phyloP scores from a whole-genome alignment of 1,140 invertebrate genomes.

The Laodelphax striatellus region DNA sequence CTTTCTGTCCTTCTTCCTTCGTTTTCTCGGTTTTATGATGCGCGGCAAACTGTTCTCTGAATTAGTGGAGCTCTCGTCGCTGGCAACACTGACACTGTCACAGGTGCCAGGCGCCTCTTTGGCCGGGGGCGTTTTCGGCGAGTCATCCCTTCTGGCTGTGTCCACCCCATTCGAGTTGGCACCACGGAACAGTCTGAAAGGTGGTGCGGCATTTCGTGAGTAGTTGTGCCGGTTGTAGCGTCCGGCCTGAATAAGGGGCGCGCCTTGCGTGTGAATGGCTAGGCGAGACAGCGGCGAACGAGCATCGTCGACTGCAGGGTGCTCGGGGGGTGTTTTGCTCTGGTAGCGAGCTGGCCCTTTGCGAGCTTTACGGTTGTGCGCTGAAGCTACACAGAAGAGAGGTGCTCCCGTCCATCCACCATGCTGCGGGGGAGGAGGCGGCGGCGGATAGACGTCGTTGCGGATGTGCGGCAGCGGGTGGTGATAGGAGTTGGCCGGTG shows the following conservation, averaged over 20 bases:
- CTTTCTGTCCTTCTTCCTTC: slow-evolving; percentile 79
- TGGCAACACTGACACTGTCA: slow-evolving; percentile 55
- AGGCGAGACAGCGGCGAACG: slow-evolving; percentile 42
- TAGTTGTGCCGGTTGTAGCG: slow-evolving; percentile 21
- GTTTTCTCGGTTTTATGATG: slow-evolving; percentile 78
- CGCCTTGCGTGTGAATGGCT: slow-evolving; percentile 64
- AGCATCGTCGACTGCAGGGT: not conserved
- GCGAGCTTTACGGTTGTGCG: slow-evolving; percentile 16
- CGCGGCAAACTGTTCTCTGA: slow-evolving; percentile 70
- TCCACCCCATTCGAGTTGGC: slow-evolving; percentile 26
- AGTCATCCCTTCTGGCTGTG: slow-evolving; percentile 1
- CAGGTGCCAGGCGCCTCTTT: slow-evolving; percentile 30
- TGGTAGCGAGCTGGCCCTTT: not conserved
- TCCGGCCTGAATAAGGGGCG: slow-evolving; percentile 45
- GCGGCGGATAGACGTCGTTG: not conserved
- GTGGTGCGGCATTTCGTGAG: slow-evolving; percentile 23
- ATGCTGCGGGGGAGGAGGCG: slow-evolving; percentile 4
- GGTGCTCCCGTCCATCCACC: slow-evolving; percentile 52
- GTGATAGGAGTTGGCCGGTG: slow-evolving; percentile 27
- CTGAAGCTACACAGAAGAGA: slow-evolving; percentile 46
- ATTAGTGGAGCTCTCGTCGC: slow-evolving; percentile 59
- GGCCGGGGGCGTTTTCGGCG: slow-evolving; percentile 6
- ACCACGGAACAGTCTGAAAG: slow-evolving; percentile 21
- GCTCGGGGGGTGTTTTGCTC: too few species aligned
- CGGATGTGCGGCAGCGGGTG: not conserved